These are phyloP conservation scores for Poeciliopsis turrubarensis DNA, from an alignment of 2,113 vertebrate genomes.

Conservation along the genomic window DNA sequence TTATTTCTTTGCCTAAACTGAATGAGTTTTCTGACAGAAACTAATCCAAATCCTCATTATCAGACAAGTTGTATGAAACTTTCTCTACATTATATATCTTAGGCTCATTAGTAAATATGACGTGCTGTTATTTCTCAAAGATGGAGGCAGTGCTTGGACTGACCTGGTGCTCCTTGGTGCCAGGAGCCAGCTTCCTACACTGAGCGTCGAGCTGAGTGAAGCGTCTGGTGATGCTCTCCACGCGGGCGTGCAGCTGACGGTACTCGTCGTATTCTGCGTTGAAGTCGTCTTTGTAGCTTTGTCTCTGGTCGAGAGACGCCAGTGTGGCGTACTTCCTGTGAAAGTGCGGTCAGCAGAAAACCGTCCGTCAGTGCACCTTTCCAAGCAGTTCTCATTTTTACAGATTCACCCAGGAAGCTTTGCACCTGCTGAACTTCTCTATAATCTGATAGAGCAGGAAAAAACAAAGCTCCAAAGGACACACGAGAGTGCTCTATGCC, in stretches of 20 bases:
- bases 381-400: neutral
- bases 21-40: too few species aligned
- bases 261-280: conserved; percentile 92
- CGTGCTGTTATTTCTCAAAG: neutral
- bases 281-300: conserved; percentile 90
- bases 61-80: too few species aligned
- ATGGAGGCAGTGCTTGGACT: neutral
- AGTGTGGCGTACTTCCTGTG: conserved; percentile 86
- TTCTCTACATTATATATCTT: too few species aligned
- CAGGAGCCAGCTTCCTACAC: conserved; percentile 82
- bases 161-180: conserved; percentile 90
- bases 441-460: conserved; percentile 1
- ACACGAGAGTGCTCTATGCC: neutral
- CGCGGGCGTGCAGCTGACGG: conserved; percentile 81
- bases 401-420: too few species aligned
- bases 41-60: too few species aligned
- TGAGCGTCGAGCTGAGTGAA: conserved; percentile 84
- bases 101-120: neutral
- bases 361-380: neutral
- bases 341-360: conserved; percentile 4
- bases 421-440: too few species aligned
- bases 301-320: conserved; percentile 85
- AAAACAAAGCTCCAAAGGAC: neutral
- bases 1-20: too few species aligned
- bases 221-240: conserved; percentile 82